Conservation (phyloP, 2,888 invertebrate genomes). For the Nomada fabriciana region DNA sequence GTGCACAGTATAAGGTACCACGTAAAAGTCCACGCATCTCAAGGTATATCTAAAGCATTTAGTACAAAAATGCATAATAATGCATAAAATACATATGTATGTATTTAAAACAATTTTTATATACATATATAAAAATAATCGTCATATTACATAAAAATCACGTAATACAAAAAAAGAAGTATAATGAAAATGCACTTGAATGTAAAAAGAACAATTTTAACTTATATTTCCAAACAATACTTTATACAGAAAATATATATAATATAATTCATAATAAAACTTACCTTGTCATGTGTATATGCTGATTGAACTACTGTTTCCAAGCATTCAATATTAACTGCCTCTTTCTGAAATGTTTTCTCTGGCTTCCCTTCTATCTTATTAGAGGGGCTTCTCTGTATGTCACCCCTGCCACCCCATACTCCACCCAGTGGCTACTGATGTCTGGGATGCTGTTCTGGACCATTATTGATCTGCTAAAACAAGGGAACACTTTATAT, state of each 20-base stretch:
- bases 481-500: slow-evolving; percentile 43
- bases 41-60: slow-evolving; percentile 39
- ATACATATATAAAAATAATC: not conserved
- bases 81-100: no score
- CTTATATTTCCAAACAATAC: not conserved
- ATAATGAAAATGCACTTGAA: not conserved
- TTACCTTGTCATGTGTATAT: slow-evolving; percentile 63
- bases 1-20: slow-evolving; percentile 83
- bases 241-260: not conserved
- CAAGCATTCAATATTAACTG: slow-evolving; percentile 75
- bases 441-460: slow-evolving; percentile 80
- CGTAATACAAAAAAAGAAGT: not conserved
- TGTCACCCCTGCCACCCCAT: slow-evolving; percentile 70
- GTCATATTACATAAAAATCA: not conserved
- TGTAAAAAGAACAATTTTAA: not conserved
- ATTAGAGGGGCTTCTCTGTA: slow-evolving; percentile 70
- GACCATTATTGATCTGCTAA: slow-evolving; percentile 81
- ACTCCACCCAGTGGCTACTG: slow-evolving; percentile 71
- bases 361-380: slow-evolving; percentile 80
- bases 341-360: slow-evolving; percentile 74
- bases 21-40: slow-evolving; percentile 81
- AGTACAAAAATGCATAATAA: slow-evolving; percentile 4
- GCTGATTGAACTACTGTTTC: slow-evolving; percentile 73
- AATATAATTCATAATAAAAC: slow-evolving; percentile 14
- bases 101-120: no score